These are phyloP conservation scores for Tenebrio molitor DNA, from an alignment of 1,140 invertebrate genomes.

Conservation along the genomic window DNA sequence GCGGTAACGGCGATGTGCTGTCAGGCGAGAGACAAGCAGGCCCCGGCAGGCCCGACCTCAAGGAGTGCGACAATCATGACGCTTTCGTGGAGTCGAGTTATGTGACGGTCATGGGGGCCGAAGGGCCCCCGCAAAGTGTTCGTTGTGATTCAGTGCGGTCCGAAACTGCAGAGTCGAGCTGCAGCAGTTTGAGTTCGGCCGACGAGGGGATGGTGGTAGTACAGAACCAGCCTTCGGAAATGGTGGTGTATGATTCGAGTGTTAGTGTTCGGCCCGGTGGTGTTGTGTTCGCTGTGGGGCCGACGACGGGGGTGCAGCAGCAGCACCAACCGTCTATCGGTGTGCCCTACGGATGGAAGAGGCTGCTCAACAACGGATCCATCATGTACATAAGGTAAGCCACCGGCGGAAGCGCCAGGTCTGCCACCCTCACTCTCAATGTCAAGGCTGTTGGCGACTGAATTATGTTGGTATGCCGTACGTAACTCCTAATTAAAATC, in stretches of 20 bases:
- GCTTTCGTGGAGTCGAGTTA: slow-evolving; percentile 59
- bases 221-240: slow-evolving; percentile 59
- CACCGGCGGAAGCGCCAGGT: no score
- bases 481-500: slow-evolving; percentile 3
- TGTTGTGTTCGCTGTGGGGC: slow-evolving; percentile 60
- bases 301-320: slow-evolving; percentile 16
- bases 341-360: slow-evolving; percentile 72
- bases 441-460: background rate
- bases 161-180: slow-evolving; percentile 67
- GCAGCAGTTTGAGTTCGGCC: slow-evolving; percentile 67
- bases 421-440: background rate
- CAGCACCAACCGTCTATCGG: slow-evolving; percentile 59
- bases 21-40: slow-evolving; percentile 56
- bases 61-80: slow-evolving; percentile 60
- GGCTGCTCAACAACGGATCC: slow-evolving; percentile 68
- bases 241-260: slow-evolving; percentile 65
- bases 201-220: slow-evolving; percentile 63
- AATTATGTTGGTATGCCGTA: background rate
- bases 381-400: slow-evolving; percentile 73
- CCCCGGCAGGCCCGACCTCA: slow-evolving; percentile 52
- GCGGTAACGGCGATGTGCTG: slow-evolving; percentile 51
- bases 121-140: slow-evolving; percentile 58
- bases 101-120: slow-evolving; percentile 61
- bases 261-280: slow-evolving; percentile 62
- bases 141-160: slow-evolving; percentile 68